Conservation (phyloP, 2,113 vertebrate species). For the Pholis gunnellus region DNA sequence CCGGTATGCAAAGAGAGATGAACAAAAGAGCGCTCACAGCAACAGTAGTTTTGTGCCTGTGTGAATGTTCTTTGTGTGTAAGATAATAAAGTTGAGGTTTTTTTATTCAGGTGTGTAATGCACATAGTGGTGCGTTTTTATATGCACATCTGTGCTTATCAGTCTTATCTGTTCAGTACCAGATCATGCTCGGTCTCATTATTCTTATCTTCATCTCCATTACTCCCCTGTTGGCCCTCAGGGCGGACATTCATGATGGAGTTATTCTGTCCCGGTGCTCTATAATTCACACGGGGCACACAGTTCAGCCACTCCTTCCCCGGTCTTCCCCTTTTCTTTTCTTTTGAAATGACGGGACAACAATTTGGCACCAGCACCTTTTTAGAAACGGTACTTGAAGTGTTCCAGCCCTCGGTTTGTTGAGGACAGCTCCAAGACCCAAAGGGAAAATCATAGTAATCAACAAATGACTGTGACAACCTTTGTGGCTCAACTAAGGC, state of each 20-base stretch:
- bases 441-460: slow-evolving; percentile 47
- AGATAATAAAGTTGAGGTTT: not conserved
- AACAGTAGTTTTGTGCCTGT: not conserved
- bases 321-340: slow-evolving; percentile 28
- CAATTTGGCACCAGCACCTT: slow-evolving; percentile 45
- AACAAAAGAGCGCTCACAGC: not conserved
- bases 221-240: slow-evolving; percentile 16
- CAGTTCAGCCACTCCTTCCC: slow-evolving; percentile 59
- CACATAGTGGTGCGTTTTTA: slow-evolving; percentile 1
- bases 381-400: slow-evolving; percentile 46
- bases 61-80: not conserved
- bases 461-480: slow-evolving; percentile 35
- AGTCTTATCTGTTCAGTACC: not conserved
- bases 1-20: not conserved
- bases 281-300: slow-evolving; percentile 65
- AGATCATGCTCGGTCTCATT: slow-evolving; percentile 31
- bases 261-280: slow-evolving; percentile 55
- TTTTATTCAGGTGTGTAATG: not conserved
- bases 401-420: slow-evolving; percentile 26
- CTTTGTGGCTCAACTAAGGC: slow-evolving; percentile 18
- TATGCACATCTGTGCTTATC: not conserved
- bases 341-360: slow-evolving; percentile 35
- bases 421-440: slow-evolving; percentile 1
- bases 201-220: slow-evolving; percentile 30
- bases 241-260: slow-evolving; percentile 59